Evolutionary conservation across 2,797 vertebrate species (phyloP).

Genomic region (Garrulus glandarius): DNA sequence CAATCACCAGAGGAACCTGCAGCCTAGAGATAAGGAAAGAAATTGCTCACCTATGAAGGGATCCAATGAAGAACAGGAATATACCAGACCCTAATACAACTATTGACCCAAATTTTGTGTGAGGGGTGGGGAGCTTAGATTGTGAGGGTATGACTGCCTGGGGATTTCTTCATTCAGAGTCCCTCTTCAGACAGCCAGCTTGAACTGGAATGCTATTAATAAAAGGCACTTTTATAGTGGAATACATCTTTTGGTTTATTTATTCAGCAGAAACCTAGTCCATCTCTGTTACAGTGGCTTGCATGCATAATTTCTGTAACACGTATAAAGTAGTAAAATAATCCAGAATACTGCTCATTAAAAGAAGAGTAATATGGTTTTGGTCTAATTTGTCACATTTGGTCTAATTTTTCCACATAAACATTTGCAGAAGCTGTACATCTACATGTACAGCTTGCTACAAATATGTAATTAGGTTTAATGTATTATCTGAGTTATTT

Average conservation of each 20-base stretch:
- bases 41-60: neutral
- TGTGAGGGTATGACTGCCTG: neutral
- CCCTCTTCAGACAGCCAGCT: neutral
- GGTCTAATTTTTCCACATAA: neutral
- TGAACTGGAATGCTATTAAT: neutral
- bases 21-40: neutral
- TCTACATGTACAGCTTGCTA: neutral
- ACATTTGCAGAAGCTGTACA: neutral
- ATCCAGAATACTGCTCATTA: neutral
- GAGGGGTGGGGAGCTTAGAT: neutral
- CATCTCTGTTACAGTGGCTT: neutral
- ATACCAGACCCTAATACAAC: neutral
- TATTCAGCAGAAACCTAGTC: neutral
- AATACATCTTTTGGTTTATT: neutral
- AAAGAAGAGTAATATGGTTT: neutral
- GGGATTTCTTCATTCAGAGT: neutral
- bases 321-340: neutral
- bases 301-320: fast-evolving
- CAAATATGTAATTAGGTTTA: neutral
- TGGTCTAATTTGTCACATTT: neutral
- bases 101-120: neutral
- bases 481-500: neutral
- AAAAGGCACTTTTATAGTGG: neutral
- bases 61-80: neutral
- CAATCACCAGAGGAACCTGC: neutral